Evolutionary conservation across 2,888 invertebrate species (phyloP).

Genomic region (Pharmacophagus antenor): DNA sequence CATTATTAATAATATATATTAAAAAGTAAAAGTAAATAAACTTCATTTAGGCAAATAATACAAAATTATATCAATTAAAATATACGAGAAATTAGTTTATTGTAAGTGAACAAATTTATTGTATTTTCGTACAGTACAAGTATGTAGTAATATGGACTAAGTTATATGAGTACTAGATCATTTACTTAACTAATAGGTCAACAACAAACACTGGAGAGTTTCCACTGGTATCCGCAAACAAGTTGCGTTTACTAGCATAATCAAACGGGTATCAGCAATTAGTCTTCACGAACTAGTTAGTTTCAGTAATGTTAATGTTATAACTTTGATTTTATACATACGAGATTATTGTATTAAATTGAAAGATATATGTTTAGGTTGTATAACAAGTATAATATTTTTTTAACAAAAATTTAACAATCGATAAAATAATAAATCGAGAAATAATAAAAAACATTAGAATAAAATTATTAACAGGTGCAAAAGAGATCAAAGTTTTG

Average conservation of each 20-base stretch:
- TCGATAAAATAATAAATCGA: no score
- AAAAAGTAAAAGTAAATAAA: no score
- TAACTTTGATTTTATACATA: background rate
- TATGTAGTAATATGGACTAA: background rate
- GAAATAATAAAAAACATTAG: no score
- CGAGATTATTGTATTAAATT: background rate
- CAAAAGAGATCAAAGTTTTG: no score
- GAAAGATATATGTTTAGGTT: no score
- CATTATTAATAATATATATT: no score
- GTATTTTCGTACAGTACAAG: background rate
- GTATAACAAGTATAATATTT: no score
- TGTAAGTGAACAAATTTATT: background rate
- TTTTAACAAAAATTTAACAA: no score
- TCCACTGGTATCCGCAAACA: background rate
- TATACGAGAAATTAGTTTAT: background rate
- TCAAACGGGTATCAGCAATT: slow-evolving; percentile 4
- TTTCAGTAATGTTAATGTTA: background rate
- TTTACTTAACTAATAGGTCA: slow-evolving; percentile 8
- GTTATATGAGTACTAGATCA: background rate
- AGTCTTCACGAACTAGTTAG: background rate
- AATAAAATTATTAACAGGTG: no score
- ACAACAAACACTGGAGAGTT: slow-evolving; percentile 3
- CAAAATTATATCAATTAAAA: background rate
- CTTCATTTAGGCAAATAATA: background rate
- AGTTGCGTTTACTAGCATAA: slow-evolving; percentile 1